Conservation (phyloP, 1,140 invertebrate genomes). For the Drosophila auraria region DNA sequence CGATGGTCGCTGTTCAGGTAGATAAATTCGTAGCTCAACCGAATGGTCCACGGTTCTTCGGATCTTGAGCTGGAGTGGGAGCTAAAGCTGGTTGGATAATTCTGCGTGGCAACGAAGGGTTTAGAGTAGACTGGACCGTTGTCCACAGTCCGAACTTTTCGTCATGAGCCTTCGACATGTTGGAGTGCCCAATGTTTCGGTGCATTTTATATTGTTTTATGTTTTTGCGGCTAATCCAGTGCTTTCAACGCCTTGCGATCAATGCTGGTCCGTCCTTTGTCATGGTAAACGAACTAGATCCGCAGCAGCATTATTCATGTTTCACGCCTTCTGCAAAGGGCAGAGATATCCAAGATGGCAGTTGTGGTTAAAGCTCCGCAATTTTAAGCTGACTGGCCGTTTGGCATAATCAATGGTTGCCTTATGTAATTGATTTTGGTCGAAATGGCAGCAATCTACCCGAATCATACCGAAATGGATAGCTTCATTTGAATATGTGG, state of each 20-base stretch:
- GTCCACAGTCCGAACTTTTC: constrained; percentile 39
- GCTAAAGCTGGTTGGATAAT: constrained; percentile 2
- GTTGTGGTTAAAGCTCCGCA: constrained; percentile 34
- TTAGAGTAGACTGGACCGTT: constrained; percentile 14
- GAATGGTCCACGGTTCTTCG: constrained; percentile 47
- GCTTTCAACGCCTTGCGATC: constrained; percentile 73
- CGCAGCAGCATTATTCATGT: constrained; percentile 71
- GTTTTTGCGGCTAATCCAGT: constrained; percentile 71
- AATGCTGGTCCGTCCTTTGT: constrained; percentile 28
- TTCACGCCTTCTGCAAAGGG: constrained; percentile 54
- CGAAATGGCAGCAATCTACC: constrained; percentile 37
- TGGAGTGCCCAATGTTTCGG: constrained; percentile 38
- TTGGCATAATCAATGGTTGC: constrained; percentile 62
- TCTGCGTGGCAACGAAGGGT: neutral
- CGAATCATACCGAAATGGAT: constrained; percentile 29
- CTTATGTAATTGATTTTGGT: constrained; percentile 50
- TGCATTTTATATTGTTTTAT: constrained; percentile 75
- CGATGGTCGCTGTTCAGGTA: constrained; percentile 81
- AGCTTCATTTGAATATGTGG: constrained; percentile 37
- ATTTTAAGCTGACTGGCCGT: constrained; percentile 46
- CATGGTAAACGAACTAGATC: constrained; percentile 5
- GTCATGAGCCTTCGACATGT: constrained; percentile 60
- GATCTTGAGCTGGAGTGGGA: constrained; percentile 30
- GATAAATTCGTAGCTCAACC: constrained; percentile 81
- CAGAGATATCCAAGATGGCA: constrained; percentile 74